Evolutionary conservation across 2,797 vertebrate genomes (phyloP), one percentile per base, ranked within the genome.

Genomic region (Loris lydekkerianus): DNA sequence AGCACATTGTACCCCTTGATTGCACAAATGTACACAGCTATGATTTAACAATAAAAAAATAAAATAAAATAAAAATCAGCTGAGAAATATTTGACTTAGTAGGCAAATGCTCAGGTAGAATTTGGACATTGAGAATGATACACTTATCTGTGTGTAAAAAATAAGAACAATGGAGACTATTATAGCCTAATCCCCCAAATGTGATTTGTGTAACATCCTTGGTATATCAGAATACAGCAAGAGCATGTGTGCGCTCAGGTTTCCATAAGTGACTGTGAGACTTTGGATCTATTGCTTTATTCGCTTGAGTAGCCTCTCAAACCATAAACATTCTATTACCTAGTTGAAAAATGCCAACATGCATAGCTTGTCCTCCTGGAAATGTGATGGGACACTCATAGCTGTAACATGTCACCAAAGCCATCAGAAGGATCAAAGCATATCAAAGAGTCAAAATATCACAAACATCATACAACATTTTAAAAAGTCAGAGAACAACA

Each of bases 401-500:
- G 8, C 46, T 27, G 6, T 72, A 43, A 13, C 8, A 7, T 72
- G 49, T 61, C 84, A 72, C 17, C 78, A 20, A 78, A 93, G 56
- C 4, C 83, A 91, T 82, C 46, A 93, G 80, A 58, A 93, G 86
- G 4, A 6, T 75, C 34, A 96, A 93, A 96, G 94, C 37, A 91
- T 82, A 17, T 31, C 85, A 23, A 88, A 93, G 37, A 87, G 61
- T 87, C 69, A 91, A 82, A 81, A 93, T 60, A 67, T 27, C 46
- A 10, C 72, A 87, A 14, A 17, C 18, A 65, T 78, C 31, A 77
- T 34, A 91, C 73, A 89, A 93, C 11, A 91, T 89, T n/a, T 93
- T 70, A 80, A 90, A 65, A 81, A 83, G 87, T 67, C 69, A 82
- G 73, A 89, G 69, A 73, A 34, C 2, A 69, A 97, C 67, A 92